Percentiles rank a stretch among this genome's conserved stretches.
Conservation (phyloP, 2,113 vertebrate genomes). For the Elaphurus davidianus region DNA sequence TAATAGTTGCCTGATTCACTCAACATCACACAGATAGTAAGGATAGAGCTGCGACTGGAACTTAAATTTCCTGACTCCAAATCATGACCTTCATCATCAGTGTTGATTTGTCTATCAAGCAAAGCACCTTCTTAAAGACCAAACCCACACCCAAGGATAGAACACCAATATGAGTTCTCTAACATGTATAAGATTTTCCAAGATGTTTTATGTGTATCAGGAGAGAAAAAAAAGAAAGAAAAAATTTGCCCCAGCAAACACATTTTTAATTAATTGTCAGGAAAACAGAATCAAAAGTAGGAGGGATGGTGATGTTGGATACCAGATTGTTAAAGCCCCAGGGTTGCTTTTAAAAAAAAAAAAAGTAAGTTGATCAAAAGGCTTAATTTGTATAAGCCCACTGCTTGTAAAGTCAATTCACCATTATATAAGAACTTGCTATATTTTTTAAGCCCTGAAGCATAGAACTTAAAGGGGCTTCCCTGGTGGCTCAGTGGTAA, state of each 20-base stretch:
- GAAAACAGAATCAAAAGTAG: not conserved
- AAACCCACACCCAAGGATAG: not conserved
- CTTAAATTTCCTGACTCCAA: not conserved
- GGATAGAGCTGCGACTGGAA: not conserved
- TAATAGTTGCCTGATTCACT: not conserved
- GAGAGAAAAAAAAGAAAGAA: not conserved
- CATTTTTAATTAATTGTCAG: not conserved
- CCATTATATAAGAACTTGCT: not conserved
- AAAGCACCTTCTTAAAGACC: not conserved
- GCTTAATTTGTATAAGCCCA: not conserved
- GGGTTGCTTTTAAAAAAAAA: not conserved
- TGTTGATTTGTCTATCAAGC: not conserved
- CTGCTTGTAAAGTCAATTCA: not conserved
- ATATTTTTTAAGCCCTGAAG: not conserved
- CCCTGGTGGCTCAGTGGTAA: not conserved
- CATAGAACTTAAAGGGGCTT: not conserved
- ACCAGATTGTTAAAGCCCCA: not conserved
- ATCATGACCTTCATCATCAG: not conserved
- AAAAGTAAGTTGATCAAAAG: not conserved
- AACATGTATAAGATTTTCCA: not conserved
- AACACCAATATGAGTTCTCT: not conserved
- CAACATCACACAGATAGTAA: accelerated
- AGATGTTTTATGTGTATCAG: not conserved
- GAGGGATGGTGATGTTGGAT: not conserved
- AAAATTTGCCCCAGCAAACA: not conserved